Conservation (phyloP, 2,797 vertebrate species). For the Lagocephalus sceleratus region DNA sequence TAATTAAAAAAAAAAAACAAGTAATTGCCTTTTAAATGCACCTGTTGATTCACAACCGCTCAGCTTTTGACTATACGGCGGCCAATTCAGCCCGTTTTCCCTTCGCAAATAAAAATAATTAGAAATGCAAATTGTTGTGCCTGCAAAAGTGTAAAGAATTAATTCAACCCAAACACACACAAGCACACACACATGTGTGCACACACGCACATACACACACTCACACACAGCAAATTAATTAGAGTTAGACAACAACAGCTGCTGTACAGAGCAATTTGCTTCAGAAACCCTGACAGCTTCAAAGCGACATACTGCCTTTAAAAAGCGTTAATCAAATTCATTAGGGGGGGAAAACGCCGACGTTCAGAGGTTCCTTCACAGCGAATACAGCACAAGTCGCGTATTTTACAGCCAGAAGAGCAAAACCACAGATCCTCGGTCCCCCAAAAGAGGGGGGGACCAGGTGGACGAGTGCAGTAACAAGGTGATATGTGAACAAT, state of each 20-base stretch:
- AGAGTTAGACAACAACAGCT: constrained; percentile 59
- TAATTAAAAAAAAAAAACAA: constrained; percentile 41
- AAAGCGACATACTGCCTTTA: constrained; percentile 58
- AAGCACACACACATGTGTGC: no score
- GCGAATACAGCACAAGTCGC: constrained; percentile 41
- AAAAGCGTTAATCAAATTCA: constrained; percentile 64
- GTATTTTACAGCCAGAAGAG: constrained; percentile 17
- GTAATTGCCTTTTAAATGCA: constrained; percentile 57
- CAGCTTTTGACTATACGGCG: constrained; percentile 15
- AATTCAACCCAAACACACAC: constrained; percentile 56
- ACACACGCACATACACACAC: constrained; percentile 41
- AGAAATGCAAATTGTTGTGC: constrained; percentile 60
- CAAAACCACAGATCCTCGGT: constrained; percentile 16
- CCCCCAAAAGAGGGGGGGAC: constrained; percentile 34
- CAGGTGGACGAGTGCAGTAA: constrained; percentile 52
- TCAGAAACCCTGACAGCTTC: constrained; percentile 60
- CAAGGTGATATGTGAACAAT: constrained; percentile 57
- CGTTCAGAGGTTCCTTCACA: constrained; percentile 45
- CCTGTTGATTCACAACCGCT: constrained; percentile 47
- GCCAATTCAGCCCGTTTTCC: constrained; percentile 33
- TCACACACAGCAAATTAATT: constrained; percentile 65
- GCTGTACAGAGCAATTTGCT: constrained; percentile 53
- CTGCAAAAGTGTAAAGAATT: constrained; percentile 60
- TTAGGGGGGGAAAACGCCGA: constrained; percentile 43
- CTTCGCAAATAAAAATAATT: constrained; percentile 48